A percentile compares a stretch with the other conserved stretches of the same genome.
Evolutionary conservation across 2,888 invertebrate genomes (phyloP).

Genomic region (Siphlonurus alternatus): DNA sequence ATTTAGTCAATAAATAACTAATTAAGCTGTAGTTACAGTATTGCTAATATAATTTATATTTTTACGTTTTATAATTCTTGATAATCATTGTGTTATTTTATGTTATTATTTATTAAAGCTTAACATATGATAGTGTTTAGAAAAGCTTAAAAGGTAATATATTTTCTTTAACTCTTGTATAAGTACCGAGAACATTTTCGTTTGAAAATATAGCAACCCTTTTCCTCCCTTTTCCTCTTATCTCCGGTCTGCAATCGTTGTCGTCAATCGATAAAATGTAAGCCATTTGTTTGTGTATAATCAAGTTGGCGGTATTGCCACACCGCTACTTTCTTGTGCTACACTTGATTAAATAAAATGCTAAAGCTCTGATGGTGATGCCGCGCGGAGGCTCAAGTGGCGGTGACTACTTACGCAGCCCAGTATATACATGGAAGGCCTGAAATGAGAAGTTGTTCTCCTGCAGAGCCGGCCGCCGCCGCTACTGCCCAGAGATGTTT

Average conservation of each 20-base stretch:
- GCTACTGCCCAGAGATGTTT: constrained; percentile 12
- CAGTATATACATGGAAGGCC: not conserved
- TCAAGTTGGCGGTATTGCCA: not conserved
- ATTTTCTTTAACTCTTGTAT: not conserved
- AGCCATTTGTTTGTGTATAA: not conserved
- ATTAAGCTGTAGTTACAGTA: too few species aligned
- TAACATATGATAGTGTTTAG: not conserved
- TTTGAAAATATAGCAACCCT: too few species aligned
- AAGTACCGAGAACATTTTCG: not conserved
- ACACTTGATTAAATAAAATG: not conserved
- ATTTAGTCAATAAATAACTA: too few species aligned
- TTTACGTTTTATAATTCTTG: too few species aligned
- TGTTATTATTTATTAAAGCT: not conserved
- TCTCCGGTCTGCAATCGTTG: not conserved
- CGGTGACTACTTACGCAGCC: not conserved
- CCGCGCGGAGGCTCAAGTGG: not conserved
- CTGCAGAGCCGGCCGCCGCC: not conserved
- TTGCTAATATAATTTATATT: too few species aligned
- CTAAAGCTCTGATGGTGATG: not conserved
- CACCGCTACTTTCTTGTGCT: not conserved
- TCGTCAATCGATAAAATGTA: not conserved
- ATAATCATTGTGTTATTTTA: too few species aligned
- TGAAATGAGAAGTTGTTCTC: too few species aligned
- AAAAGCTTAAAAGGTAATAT: not conserved
- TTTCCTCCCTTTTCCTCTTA: not conserved